phyloP scores from a whole-genome alignment of 2,888 invertebrate species.

The Cryptophagus acutangulus region DNA sequence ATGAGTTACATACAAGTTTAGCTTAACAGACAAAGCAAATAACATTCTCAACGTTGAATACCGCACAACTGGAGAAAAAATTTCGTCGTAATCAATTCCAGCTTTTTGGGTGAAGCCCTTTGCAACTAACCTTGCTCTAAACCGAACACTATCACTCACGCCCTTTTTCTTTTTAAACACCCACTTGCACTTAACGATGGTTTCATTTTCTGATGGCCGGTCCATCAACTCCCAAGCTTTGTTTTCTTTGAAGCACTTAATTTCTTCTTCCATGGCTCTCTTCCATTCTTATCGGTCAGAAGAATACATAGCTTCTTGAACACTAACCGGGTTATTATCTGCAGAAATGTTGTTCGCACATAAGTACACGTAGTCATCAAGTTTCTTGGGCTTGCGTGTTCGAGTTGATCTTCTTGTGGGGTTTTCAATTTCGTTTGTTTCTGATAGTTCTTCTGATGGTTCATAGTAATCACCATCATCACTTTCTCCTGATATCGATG shows the following conservation, averaged over 20 bases:
- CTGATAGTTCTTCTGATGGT: too few species aligned
- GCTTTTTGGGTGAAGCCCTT: conserved; percentile 11
- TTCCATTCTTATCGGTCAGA: conserved; percentile 8
- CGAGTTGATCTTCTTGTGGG: background rate
- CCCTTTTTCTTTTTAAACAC: conserved; percentile 13
- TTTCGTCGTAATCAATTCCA: conserved; percentile 14
- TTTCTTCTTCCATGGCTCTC: conserved; percentile 10
- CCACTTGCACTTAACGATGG: conserved; percentile 7
- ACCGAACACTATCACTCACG: conserved; percentile 6
- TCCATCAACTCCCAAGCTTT: conserved; percentile 12
- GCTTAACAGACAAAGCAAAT: conserved; percentile 2
- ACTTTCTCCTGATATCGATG: too few species aligned
- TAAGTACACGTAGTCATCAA: too few species aligned
- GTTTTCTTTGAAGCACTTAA: conserved; percentile 8
- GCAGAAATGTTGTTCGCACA: too few species aligned
- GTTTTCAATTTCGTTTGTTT: too few species aligned
- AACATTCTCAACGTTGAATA: conserved; percentile 8
- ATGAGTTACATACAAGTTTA: conserved; percentile 9
- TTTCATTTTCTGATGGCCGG: conserved; percentile 2
- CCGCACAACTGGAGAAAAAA: conserved; percentile 15
- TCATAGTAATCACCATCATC: too few species aligned
- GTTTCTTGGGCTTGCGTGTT: background rate
- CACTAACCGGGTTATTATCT: background rate
- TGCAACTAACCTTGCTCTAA: conserved; percentile 12
- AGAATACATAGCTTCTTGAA: background rate